These are phyloP conservation scores for Sitta carolinensis DNA, from an alignment of 2,797 vertebrate species.

Conservation along the genomic window DNA sequence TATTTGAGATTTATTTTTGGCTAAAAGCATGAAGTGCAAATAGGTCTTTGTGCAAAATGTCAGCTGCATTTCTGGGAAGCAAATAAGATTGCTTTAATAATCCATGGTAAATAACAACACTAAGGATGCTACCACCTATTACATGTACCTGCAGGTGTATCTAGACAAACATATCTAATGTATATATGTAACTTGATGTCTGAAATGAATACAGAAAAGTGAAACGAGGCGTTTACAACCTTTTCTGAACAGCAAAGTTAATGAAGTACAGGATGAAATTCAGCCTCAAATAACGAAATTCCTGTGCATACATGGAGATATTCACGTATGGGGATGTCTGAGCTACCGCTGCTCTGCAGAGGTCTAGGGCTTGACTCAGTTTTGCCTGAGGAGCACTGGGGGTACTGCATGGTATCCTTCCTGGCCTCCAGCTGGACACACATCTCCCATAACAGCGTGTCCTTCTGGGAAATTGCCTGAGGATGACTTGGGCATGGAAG, in stretches of 20 bases:
- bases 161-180: neutral
- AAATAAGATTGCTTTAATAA: constrained; percentile 15
- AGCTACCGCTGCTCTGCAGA: neutral
- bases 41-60: constrained; percentile 36
- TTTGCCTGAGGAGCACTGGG: neutral
- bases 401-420: neutral
- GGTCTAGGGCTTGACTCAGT: neutral
- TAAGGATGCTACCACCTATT: neutral
- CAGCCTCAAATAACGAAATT: neutral
- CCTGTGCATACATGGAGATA: neutral
- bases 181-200: neutral
- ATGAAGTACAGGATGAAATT: neutral
- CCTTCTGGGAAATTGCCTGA: neutral
- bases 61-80: constrained; percentile 34
- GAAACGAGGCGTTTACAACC: neutral
- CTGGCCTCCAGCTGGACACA: neutral
- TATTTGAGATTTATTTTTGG: constrained; percentile 49
- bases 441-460: neutral
- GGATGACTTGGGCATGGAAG: neutral
- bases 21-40: constrained; percentile 46
- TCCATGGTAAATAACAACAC: constrained; percentile 37
- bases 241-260: neutral
- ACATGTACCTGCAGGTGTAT: neutral
- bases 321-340: accelerated
- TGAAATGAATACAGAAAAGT: neutral